Percentiles rank a stretch among this genome's conserved stretches.
These are phyloP conservation scores for Bombycilla garrulus DNA, from an alignment of 2,113 vertebrate species.

Conservation along the genomic window DNA sequence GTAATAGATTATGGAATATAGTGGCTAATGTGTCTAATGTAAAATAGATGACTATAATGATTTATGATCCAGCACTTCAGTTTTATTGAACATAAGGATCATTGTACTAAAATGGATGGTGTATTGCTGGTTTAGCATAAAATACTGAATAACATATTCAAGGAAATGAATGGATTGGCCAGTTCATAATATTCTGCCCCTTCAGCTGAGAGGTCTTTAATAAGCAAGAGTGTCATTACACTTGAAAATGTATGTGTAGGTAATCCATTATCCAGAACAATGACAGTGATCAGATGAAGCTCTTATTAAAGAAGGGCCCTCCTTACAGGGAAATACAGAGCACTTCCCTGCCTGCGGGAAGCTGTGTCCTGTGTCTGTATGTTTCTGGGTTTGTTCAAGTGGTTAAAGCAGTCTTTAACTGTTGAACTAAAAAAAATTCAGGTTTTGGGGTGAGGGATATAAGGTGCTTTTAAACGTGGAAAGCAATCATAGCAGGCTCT, in stretches of 20 bases:
- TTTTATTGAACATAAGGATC: constrained; percentile 90
- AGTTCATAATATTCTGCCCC: constrained; percentile 87
- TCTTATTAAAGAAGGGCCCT: constrained; percentile 66
- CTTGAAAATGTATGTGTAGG: constrained; percentile 83
- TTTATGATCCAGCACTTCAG: constrained; percentile 85
- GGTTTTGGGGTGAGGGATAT: neutral
- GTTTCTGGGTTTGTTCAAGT: neutral
- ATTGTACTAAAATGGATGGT: constrained; percentile 88
- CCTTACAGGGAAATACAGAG: constrained; percentile 31
- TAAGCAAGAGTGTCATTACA: constrained; percentile 84
- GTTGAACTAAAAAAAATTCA: neutral
- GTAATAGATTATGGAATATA: constrained; percentile 87
- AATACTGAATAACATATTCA: constrained; percentile 86
- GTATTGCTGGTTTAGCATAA: constrained; percentile 87
- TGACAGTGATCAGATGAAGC: constrained; percentile 73
- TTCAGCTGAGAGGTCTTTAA: constrained; percentile 86
- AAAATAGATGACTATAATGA: constrained; percentile 86
- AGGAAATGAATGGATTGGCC: constrained; percentile 83
- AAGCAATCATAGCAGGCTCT: neutral
- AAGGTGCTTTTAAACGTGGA: neutral
- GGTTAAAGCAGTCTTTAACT: neutral
- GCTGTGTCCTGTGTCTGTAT: neutral
- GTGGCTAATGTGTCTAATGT: constrained; percentile 87
- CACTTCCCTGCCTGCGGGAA: constrained; percentile 14
- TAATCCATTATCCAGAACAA: constrained; percentile 79